Percentiles rank a stretch among this genome's conserved stretches.
phyloP scores from a whole-genome alignment of 2,113 vertebrate species.

The Nothocercus nigrocapillus region DNA sequence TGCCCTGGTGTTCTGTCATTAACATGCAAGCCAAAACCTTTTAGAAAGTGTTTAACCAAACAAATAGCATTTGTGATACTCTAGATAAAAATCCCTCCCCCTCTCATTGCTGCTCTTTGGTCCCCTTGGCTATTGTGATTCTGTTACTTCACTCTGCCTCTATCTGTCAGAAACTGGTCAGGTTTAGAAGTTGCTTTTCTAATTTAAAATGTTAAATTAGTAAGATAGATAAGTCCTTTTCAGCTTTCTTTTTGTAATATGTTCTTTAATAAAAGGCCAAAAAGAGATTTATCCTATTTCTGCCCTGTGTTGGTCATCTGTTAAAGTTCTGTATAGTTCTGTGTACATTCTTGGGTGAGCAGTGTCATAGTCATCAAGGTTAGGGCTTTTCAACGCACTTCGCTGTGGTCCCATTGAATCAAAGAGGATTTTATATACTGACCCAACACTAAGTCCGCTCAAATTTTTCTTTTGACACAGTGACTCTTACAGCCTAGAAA shows the following conservation, averaged over 20 bases:
- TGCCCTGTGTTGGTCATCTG: background rate
- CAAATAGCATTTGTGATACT: background rate
- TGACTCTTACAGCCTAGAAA: too few species aligned
- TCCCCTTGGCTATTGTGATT: background rate
- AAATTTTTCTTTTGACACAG: too few species aligned
- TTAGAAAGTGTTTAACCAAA: background rate
- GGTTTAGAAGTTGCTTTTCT: background rate
- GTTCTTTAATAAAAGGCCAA: background rate
- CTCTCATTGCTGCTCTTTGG: background rate
- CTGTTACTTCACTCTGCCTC: background rate
- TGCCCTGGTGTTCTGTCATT: background rate
- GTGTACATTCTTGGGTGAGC: too few species aligned
- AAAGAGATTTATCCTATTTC: background rate
- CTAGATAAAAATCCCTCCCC: background rate
- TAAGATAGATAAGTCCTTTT: fast-evolving
- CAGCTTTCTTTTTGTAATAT: background rate
- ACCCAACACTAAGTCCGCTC: too few species aligned
- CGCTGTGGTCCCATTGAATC: too few species aligned
- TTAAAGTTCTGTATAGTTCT: background rate
- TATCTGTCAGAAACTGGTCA: background rate
- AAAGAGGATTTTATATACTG: too few species aligned
- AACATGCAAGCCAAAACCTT: background rate
- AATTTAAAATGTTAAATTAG: background rate
- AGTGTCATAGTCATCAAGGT: too few species aligned
- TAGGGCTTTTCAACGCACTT: too few species aligned